Evolutionary conservation across 2,888 invertebrate species (phyloP), one percentile per base, ranked within the genome.

Genomic region (Phengaris alcon): DNA sequence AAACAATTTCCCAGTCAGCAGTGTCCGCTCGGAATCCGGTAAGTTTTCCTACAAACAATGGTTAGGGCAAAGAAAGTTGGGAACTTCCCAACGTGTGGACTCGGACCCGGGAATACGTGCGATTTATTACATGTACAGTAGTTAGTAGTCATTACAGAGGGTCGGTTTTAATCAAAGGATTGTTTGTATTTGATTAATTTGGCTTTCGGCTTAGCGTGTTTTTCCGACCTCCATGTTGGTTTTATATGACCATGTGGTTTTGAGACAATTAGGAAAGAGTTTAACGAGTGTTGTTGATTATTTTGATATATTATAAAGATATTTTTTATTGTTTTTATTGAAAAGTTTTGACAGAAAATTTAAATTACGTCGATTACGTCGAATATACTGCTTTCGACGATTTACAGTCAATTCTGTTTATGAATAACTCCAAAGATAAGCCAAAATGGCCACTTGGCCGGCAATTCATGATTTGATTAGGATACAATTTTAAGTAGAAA

Each of bases 21-120:
- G 87, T 88, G 91, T 88, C 89, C 89, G 90, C 90, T 90, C 86
- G 86, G 86, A 83, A 87, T 88, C 88, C 88, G 83, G 82, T 81
- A 89, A 92, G 88, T 90, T 92, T 83, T 84, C 87, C 87, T 87
- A 84, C 87, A 89, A 92, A 91, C 91, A 91, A 90, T 91, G 88
- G 90, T 91, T 90, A 83, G 86, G 88, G 90, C 90, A 91, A 91
- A 91, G 90, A 91, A 90, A 92, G 87, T 91, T 90, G 82, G 81
- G 76, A 79, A 80, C 82, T 86, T 86, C 85, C 82, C 84, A 85
- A 82, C 84, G 83, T 86, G 85, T 80, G 81, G 84, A 81, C 82
- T 35, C 7, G 35, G 72, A 35, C 35, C 44, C 64, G 80, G 15
- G 70, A 68, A 15, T 70, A 72, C 72, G 72, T 72, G 72, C 72